These are phyloP conservation scores for Trialeurodes vaporariorum DNA, from an alignment of 1,140 invertebrate genomes.

Conservation along the genomic window DNA sequence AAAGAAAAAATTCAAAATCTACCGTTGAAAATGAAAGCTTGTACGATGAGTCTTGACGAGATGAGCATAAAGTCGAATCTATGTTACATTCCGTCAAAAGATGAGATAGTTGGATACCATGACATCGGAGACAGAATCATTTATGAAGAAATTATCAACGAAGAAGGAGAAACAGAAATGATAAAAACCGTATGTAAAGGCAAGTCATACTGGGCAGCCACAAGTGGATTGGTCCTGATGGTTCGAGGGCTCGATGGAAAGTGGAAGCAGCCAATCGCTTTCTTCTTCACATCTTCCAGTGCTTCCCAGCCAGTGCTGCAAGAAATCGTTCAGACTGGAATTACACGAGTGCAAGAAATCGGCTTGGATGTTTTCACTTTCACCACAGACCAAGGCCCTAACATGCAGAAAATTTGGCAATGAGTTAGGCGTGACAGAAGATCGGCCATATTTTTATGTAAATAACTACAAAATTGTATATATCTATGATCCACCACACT, in stretches of 20 bases:
- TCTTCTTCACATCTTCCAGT: constrained; percentile 3
- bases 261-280: constrained; percentile 11
- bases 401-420: background rate
- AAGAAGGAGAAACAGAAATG: no score
- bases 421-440: background rate
- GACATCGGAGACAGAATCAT: no score
- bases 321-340: background rate
- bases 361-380: background rate
- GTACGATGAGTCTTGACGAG: constrained; percentile 4
- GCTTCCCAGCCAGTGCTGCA: background rate
- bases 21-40: background rate
- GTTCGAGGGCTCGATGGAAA: constrained; percentile 3
- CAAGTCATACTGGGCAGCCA: constrained; percentile 4
- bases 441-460: background rate
- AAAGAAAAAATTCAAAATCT: background rate
- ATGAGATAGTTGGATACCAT: constrained; percentile 3
- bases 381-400: background rate
- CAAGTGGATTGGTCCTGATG: constrained; percentile 2
- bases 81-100: background rate
- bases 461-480: background rate
- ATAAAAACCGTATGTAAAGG: no score
- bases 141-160: no score
- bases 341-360: background rate
- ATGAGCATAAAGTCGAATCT: constrained; percentile 4
- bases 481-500: background rate